These are phyloP conservation scores for Myotis davidii DNA, from an alignment of 2,113 vertebrate species.

Conservation along the genomic window DNA sequence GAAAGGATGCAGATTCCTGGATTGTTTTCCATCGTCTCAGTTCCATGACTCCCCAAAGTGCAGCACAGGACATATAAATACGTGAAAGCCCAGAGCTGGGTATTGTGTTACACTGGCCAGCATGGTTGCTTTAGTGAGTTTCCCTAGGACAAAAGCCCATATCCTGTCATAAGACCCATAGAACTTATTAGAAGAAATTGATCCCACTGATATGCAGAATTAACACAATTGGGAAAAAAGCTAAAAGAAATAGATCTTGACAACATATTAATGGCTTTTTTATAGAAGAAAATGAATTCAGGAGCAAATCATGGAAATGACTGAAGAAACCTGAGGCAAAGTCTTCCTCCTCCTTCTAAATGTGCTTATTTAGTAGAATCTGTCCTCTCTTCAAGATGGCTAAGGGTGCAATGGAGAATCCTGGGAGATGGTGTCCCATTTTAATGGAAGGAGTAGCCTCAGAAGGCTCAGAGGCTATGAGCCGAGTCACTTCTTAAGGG, in stretches of 20 bases:
- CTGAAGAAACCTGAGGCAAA: not conserved
- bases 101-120: no score
- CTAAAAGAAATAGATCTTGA: constrained; percentile 54
- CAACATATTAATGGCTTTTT: constrained; percentile 42
- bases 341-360: not conserved
- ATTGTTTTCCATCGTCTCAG: not conserved
- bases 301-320: constrained; percentile 55
- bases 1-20: not conserved
- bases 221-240: constrained; percentile 48
- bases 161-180: not conserved
- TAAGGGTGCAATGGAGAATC: not conserved
- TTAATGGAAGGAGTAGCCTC: not conserved
- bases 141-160: not conserved
- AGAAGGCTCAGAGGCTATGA: not conserved
- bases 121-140: not conserved
- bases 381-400: not conserved
- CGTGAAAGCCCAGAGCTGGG: not conserved
- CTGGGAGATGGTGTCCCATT: not conserved
- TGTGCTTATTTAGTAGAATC: not conserved
- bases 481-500: not conserved
- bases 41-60: not conserved
- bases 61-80: not conserved
- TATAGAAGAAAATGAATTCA: constrained; percentile 46
- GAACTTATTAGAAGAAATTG: constrained; percentile 22
- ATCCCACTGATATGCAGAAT: constrained; percentile 34